Conservation (phyloP, 2,797 vertebrate species). For the Eleutherodactylus coqui region DNA sequence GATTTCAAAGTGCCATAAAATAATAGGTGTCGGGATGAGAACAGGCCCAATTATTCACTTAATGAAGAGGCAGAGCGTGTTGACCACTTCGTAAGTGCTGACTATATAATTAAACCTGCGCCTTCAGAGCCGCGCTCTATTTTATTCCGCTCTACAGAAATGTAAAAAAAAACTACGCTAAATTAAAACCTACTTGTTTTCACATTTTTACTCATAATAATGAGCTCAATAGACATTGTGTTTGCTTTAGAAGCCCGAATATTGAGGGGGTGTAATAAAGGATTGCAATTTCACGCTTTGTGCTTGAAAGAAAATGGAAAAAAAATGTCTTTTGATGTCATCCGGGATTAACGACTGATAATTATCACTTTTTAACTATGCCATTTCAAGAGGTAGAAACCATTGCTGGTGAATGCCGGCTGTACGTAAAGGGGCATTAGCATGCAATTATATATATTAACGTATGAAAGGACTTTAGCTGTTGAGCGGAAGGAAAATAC, state of each 20-base stretch:
- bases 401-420: constrained; percentile 8
- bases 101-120: constrained; percentile 28
- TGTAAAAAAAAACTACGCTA: neutral
- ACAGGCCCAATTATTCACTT: constrained; percentile 40
- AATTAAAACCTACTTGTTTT: constrained; percentile 31
- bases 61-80: constrained; percentile 32
- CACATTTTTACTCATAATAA: constrained; percentile 32
- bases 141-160: constrained; percentile 32
- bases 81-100: constrained; percentile 17
- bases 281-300: constrained; percentile 18
- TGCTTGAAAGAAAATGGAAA: neutral
- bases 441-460: neutral
- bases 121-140: neutral
- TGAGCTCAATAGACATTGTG: constrained; percentile 37
- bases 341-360: neutral
- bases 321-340: constrained; percentile 16
- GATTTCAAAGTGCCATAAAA: constrained; percentile 52
- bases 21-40: constrained; percentile 42
- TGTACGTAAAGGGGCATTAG: neutral
- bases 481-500: neutral
- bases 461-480: neutral
- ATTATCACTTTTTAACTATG: constrained; percentile 15
- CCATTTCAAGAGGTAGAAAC: neutral
- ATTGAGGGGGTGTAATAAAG: neutral
- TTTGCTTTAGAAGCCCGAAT: constrained; percentile 5